These are phyloP conservation scores for Psittacara wagleri DNA, from an alignment of 2,113 vertebrate genomes.

Conservation along the genomic window DNA sequence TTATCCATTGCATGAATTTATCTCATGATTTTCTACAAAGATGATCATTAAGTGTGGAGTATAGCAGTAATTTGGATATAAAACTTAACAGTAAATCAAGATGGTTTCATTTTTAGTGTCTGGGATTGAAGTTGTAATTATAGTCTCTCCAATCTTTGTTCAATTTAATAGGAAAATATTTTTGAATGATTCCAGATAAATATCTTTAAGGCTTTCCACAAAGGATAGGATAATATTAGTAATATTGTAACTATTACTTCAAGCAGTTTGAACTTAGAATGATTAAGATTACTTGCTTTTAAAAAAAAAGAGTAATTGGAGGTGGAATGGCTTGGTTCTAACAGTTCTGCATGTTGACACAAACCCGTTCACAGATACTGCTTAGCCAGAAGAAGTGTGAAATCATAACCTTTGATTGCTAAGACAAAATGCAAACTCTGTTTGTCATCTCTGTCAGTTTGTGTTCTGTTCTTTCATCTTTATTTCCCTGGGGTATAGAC, in stretches of 20 bases:
- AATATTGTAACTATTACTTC: background rate
- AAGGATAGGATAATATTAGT: background rate
- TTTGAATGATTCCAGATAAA: background rate
- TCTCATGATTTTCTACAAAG: background rate
- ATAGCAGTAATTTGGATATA: background rate
- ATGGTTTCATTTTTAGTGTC: conserved; percentile 7
- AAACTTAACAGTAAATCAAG: background rate
- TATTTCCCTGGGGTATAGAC: background rate
- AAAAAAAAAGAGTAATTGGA: background rate
- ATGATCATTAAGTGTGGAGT: background rate
- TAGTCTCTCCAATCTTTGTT: background rate
- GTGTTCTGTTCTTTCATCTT: background rate
- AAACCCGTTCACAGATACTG: background rate
- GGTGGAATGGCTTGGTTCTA: background rate
- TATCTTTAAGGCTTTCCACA: background rate
- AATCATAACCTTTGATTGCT: background rate
- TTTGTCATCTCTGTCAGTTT: background rate
- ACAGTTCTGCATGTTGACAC: background rate
- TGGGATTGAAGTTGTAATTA: background rate
- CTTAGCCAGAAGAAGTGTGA: background rate
- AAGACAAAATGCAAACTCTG: background rate
- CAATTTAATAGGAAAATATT: background rate
- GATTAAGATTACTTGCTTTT: background rate
- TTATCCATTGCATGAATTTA: background rate
- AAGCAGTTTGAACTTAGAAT: background rate